Evolutionary conservation across 2,888 invertebrate species (phyloP).

Genomic region (Apamea epomidion): DNA sequence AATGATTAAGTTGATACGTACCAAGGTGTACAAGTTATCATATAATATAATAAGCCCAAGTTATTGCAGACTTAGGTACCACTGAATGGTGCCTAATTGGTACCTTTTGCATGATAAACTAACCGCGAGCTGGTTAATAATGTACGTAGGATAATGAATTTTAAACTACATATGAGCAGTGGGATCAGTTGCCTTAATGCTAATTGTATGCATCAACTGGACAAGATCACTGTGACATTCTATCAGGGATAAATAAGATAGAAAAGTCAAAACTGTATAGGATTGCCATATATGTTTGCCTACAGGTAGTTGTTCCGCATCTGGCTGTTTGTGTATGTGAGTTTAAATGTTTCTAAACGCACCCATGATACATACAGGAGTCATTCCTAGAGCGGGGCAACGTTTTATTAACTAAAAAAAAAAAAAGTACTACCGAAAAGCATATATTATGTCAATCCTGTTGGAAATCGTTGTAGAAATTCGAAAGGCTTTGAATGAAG

Average conservation of each 20-base stretch:
- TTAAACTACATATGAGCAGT: neutral
- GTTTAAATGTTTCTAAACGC: too few relatives aligned
- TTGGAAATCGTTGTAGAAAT: neutral
- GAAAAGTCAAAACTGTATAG: neutral
- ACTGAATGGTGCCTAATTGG: slow-evolving; percentile 15
- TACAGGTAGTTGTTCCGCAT: too few relatives aligned
- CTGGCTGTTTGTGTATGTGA: too few relatives aligned
- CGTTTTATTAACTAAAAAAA: too few relatives aligned
- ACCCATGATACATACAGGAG: too few relatives aligned
- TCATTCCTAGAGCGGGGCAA: too few relatives aligned
- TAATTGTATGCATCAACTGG: neutral
- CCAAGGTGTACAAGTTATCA: slow-evolving; percentile 12
- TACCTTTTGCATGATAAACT: neutral
- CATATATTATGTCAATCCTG: neutral
- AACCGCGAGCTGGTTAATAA: neutral
- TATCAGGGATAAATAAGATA: neutral
- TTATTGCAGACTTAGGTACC: neutral
- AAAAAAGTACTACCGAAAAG: neutral
- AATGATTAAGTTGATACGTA: neutral
- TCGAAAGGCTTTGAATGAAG: neutral
- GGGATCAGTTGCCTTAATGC: neutral
- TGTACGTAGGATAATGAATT: slow-evolving; percentile 22
- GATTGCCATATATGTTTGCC: too few relatives aligned
- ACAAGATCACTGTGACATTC: too few relatives aligned
- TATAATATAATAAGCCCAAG: neutral